These are phyloP conservation scores for Bovichtus variegatus DNA, from an alignment of 2,797 vertebrate genomes.

Conservation along the genomic window DNA sequence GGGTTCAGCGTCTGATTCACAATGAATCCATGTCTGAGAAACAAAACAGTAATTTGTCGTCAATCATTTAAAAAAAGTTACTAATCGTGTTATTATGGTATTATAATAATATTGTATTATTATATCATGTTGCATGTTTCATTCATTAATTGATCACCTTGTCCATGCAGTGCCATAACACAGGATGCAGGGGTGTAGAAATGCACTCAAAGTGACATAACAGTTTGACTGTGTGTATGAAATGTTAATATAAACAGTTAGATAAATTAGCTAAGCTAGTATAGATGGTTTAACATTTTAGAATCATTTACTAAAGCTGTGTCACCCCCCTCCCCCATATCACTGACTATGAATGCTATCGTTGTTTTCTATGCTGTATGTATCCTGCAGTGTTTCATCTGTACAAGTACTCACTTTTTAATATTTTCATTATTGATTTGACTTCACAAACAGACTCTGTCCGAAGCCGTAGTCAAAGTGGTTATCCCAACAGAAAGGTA, in stretches of 20 bases:
- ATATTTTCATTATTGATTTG: slow-evolving; percentile 88
- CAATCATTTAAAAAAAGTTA: background rate
- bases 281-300: slow-evolving; percentile 10
- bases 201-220: slow-evolving; percentile 17
- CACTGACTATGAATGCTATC: slow-evolving; percentile 61
- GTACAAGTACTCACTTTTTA: slow-evolving; percentile 83
- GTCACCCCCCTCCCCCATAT: slow-evolving; percentile 33
- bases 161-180: slow-evolving; percentile 17
- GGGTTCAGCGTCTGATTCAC: background rate
- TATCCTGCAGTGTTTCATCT: slow-evolving; percentile 84
- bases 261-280: slow-evolving; percentile 1
- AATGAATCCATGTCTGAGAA: background rate
- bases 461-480: slow-evolving; percentile 91
- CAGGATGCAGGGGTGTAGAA: slow-evolving; percentile 5
- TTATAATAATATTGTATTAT: too few species aligned
- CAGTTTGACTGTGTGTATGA: slow-evolving; percentile 22
- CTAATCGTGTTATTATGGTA: background rate
- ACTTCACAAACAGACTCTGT: slow-evolving; percentile 91
- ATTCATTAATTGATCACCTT: slow-evolving; percentile 7
- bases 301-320: slow-evolving; percentile 51
- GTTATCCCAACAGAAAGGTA: slow-evolving; percentile 92
- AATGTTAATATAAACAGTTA: background rate
- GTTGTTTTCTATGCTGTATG: slow-evolving; percentile 80
- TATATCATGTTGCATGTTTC: slow-evolving; percentile 13
- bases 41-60: slow-evolving; percentile 6